Conservation (phyloP, 2,113 vertebrate species). For the Brachirus orientalis region DNA sequence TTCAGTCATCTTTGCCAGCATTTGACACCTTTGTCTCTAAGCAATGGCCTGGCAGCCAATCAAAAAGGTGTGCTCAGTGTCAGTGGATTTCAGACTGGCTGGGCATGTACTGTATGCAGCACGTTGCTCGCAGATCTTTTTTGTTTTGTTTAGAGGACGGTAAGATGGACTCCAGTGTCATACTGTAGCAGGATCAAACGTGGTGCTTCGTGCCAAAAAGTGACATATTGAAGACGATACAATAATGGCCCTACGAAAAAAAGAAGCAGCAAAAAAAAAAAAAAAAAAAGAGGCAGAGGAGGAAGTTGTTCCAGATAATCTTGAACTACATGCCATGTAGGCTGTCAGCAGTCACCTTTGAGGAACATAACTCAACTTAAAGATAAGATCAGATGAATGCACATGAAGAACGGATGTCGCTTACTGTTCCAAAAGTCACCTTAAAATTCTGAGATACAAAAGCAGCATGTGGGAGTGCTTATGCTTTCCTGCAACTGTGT, state of each 20-base stretch:
- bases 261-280: too few relatives aligned
- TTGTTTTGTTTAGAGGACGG: slow-evolving; percentile 33
- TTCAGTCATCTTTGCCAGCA: slow-evolving; percentile 69
- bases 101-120: slow-evolving; percentile 8
- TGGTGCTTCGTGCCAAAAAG: background rate
- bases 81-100: slow-evolving; percentile 1
- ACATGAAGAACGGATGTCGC: too few relatives aligned
- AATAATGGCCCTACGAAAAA: background rate
- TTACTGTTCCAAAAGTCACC: slow-evolving; percentile 26
- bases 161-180: slow-evolving; percentile 9
- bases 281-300: too few relatives aligned
- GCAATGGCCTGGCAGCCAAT: slow-evolving; percentile 46
- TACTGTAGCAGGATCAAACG: slow-evolving; percentile 6
- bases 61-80: slow-evolving; percentile 59
- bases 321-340: background rate
- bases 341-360: background rate
- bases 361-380: background rate
- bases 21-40: slow-evolving; percentile 50
- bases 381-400: too few relatives aligned
- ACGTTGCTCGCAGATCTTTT: background rate
- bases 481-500: slow-evolving; percentile 20
- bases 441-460: too few relatives aligned
- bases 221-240: background rate
- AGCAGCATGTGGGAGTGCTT: slow-evolving; percentile 10
- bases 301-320: background rate